phyloP scores from a whole-genome alignment of 2,797 vertebrate genomes.

The Tokudaia tokunoshimensis region DNA sequence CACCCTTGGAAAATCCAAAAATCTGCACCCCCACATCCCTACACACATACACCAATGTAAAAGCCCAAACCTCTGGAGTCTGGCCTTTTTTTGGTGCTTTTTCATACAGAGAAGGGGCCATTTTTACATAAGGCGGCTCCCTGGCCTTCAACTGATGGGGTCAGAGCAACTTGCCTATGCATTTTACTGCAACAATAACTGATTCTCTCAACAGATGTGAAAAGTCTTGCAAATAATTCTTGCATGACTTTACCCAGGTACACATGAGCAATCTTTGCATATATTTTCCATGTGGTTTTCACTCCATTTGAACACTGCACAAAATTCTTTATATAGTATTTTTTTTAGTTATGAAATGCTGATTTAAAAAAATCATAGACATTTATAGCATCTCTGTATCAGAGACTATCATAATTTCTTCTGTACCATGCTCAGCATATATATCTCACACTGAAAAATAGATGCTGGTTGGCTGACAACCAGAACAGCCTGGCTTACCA shows the following conservation, averaged over 20 bases:
- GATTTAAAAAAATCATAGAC: conserved; percentile 32
- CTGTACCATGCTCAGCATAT: background rate
- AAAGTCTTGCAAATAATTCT: conserved; percentile 1
- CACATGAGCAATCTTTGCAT: background rate
- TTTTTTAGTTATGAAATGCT: conserved; percentile 12
- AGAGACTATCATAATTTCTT: background rate
- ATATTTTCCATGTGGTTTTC: background rate
- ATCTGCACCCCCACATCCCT: background rate
- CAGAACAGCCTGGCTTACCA: background rate
- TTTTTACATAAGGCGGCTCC: conserved; percentile 61
- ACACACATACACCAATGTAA: background rate
- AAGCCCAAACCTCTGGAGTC: conserved; percentile 42
- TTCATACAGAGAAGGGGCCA: conserved; percentile 66
- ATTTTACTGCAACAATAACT: conserved; percentile 58
- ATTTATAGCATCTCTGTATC: background rate
- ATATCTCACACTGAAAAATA: conserved; percentile 63
- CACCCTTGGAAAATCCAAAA: conserved; percentile 59
- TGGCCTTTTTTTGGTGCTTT: background rate
- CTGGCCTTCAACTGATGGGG: conserved; percentile 32
- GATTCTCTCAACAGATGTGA: conserved; percentile 4
- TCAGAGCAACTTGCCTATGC: conserved; percentile 66
- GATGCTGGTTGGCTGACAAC: conserved; percentile 38
- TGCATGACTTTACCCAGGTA: background rate
- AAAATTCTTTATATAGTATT: background rate
- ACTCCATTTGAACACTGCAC: background rate